Conservation (phyloP, 2,888 invertebrate genomes). For the Aphrophora alni region DNA sequence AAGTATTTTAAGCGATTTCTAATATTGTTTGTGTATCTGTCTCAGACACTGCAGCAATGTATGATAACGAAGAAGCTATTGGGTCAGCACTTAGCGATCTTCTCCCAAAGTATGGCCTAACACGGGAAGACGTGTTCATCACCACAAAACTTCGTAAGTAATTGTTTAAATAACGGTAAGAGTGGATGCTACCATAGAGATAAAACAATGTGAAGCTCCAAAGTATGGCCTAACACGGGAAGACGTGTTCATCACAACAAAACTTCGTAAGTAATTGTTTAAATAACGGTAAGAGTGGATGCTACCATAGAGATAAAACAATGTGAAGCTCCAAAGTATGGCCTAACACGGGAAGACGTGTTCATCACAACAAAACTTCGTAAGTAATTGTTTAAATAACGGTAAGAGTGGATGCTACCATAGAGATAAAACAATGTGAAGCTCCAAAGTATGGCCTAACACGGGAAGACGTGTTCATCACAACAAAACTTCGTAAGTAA, state of each 20-base stretch:
- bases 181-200: too few relatives aligned
- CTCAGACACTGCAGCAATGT: slow-evolving; percentile 82
- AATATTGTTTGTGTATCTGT: too few relatives aligned
- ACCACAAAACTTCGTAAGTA: slow-evolving; percentile 78
- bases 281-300: too few relatives aligned
- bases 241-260: slow-evolving; percentile 82
- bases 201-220: too few relatives aligned
- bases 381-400: too few relatives aligned
- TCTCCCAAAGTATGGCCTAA: slow-evolving; percentile 71
- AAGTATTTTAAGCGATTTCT: too few relatives aligned
- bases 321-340: slow-evolving; percentile 75
- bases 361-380: slow-evolving; percentile 83
- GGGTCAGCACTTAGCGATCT: slow-evolving; percentile 68
- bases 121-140: slow-evolving; percentile 76
- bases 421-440: too few relatives aligned
- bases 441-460: slow-evolving; percentile 71
- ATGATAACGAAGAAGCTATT: slow-evolving; percentile 75
- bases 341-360: slow-evolving; percentile 71
- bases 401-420: too few relatives aligned
- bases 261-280: slow-evolving; percentile 69
- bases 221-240: slow-evolving; percentile 70
- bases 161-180: too few relatives aligned
- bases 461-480: slow-evolving; percentile 78
- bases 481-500: slow-evolving; percentile 75
- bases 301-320: too few relatives aligned